Percentiles rank a stretch among this genome's conserved stretches.
These are phyloP conservation scores for Pristionchus exspectatus DNA, from an alignment of 2,888 invertebrate genomes.

Conservation along the genomic window DNA sequence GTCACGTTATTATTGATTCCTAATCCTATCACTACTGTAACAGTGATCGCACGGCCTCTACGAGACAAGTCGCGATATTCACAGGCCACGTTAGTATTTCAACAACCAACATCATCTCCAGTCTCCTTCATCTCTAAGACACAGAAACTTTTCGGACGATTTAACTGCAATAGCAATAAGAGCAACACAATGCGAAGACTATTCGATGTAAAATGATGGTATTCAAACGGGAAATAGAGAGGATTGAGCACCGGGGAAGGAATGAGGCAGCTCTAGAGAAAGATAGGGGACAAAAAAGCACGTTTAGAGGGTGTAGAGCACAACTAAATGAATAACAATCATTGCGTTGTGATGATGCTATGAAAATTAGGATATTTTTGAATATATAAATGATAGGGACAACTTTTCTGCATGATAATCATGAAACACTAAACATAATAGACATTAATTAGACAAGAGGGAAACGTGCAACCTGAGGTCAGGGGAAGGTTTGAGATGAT, in stretches of 20 bases:
- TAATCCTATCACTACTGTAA: too few relatives aligned
- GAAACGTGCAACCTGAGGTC: constrained; percentile 29
- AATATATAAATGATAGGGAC: background rate
- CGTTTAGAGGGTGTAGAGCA: background rate
- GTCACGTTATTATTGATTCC: too few relatives aligned
- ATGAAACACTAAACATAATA: constrained; percentile 11
- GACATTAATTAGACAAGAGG: constrained; percentile 4
- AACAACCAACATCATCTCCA: background rate
- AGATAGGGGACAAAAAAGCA: background rate
- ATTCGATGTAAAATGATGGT: background rate
- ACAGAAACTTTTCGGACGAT: background rate
- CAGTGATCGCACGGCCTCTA: too few relatives aligned
- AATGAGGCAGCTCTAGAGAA: constrained; percentile 10
- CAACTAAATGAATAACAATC: background rate
- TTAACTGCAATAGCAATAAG: background rate
- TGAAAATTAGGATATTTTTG: background rate
- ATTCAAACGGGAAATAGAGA: constrained; percentile 34
- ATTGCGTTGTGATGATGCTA: constrained; percentile 27
- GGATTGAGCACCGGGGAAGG: background rate
- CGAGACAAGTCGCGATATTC: too few relatives aligned
- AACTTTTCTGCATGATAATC: background rate
- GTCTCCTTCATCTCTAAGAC: constrained; percentile 28
- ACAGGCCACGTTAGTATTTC: too few relatives aligned
- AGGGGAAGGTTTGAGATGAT: constrained; percentile 29
- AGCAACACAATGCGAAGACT: background rate